A percentile compares a stretch with the other conserved stretches of the same genome.
Evolutionary conservation across 2,113 vertebrate genomes (phyloP).

Genomic region (Nannospalax galili): DNA sequence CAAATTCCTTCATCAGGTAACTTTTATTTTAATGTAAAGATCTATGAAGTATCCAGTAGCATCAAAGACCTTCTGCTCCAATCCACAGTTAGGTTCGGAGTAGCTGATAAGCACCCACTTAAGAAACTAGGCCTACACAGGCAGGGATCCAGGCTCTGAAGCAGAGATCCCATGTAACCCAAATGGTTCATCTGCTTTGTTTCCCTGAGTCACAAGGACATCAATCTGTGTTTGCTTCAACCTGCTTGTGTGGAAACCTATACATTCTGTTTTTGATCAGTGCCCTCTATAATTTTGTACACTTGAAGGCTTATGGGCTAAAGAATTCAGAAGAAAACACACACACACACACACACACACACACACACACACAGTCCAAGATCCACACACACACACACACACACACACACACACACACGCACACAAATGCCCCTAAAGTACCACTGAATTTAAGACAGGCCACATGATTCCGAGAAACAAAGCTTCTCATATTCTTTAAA

Average conservation of each 20-base stretch:
- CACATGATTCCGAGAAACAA: not conserved
- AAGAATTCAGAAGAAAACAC: not conserved
- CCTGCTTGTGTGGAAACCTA: conserved; percentile 5
- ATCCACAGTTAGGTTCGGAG: not conserved
- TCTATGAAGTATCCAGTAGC: not conserved
- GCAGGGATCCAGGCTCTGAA: no score
- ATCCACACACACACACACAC: not conserved
- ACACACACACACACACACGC: not conserved
- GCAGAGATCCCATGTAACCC: not conserved
- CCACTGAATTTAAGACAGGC: not conserved
- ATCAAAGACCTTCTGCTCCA: not conserved
- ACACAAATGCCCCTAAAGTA: not conserved
- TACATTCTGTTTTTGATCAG: conserved; percentile 15
- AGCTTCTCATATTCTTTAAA: not conserved
- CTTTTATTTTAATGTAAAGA: conserved; percentile 18
- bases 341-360: no score
- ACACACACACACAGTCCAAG: no score
- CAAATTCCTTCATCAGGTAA: not conserved
- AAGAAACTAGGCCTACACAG: not conserved
- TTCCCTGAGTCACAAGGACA: not conserved
- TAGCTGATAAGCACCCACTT: not conserved
- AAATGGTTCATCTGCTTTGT: not conserved
- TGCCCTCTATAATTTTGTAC: not conserved
- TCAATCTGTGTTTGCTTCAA: not conserved
- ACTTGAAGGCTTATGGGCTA: not conserved